Base-by-base conservation (phyloP, 2,888 invertebrate genomes). In the Hirudinaria manillensis region DNA sequence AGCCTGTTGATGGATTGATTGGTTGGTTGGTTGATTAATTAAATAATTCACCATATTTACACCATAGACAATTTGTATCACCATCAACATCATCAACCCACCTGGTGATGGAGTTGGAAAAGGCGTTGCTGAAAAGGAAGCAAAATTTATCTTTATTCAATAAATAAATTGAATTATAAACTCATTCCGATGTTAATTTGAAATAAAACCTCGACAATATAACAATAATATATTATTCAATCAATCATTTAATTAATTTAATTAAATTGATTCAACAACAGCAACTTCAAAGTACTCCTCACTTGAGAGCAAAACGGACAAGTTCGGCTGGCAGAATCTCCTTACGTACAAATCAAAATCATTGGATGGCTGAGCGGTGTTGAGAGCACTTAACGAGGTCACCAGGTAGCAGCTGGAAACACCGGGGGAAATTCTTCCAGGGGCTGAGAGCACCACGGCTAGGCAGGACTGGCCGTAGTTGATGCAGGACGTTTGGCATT, bases 401-500 rank as follows among this genome's bases (percentile, higher is more conserved):
- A 73, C 38, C 19, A 73, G 38, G 38, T 36, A 73, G 32, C 73
- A 73, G 34, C n/a, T 34, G 24, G n/a, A 16, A 0, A 38, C 3
- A 34, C 32, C 24, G 1, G 61, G 65, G 13, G 32, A 53, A 36
- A 73, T 61, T 13, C 56, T 56, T 13, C 56, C 38, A 19, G 13
- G 1, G 3, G 36, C 38, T 34, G 65, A 53, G 45, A 65, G 61
- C 3, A 34, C 56, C n/a, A 73, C 24, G n/a, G 34, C 73, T 0
- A 73, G 6, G 27, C 73, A 73, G n/a, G 27, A n/a, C 19, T 19
- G n/a, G n/a, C 73, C 73, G 65, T 36, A 61, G 55, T n/a, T 34
- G 7, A 36, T 6, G 73, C 73, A 73, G 3, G 38, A 6, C 13
- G 73, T 36, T 21, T 73, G 13, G 65, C 73, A 73, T n/a, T 73